phyloP scores from a whole-genome alignment of 2,888 invertebrate species.

The Anaspis maculata region DNA sequence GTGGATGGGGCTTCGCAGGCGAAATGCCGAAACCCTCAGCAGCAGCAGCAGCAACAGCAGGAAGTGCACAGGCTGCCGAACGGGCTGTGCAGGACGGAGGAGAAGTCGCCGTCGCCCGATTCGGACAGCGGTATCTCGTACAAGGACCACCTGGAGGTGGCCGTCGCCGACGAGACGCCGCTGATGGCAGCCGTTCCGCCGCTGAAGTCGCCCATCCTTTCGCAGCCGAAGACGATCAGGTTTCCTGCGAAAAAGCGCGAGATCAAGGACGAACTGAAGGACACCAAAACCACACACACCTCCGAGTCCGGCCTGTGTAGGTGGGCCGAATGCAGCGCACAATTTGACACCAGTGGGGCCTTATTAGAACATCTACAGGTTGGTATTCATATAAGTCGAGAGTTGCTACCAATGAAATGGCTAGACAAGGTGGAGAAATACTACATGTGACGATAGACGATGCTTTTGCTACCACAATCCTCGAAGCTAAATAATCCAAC shows the following conservation, averaged over 20 bases:
- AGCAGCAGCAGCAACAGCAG: slow-evolving; percentile 4
- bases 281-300: slow-evolving; percentile 32
- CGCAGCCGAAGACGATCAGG: slow-evolving; percentile 73
- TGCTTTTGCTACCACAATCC: too few relatives aligned
- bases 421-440: too few relatives aligned
- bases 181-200: slow-evolving; percentile 26
- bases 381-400: too few relatives aligned
- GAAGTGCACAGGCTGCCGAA: slow-evolving; percentile 20
- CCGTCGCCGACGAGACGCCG: slow-evolving; percentile 25
- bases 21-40: too few relatives aligned
- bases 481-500: too few relatives aligned
- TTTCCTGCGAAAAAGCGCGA: slow-evolving; percentile 49
- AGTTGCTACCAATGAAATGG: slow-evolving; percentile 14
- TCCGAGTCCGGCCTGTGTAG: slow-evolving; percentile 51
- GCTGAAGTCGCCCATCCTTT: slow-evolving; percentile 67
- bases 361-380: slow-evolving; percentile 85
- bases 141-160: slow-evolving; percentile 32
- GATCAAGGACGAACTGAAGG: slow-evolving; percentile 28
- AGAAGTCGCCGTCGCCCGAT: slow-evolving; percentile 21
- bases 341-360: slow-evolving; percentile 71
- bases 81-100: slow-evolving; percentile 15
- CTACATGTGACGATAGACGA: too few relatives aligned
- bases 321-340: slow-evolving; percentile 75
- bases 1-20: too few relatives aligned
- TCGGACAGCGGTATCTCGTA: slow-evolving; percentile 38